Base-by-base conservation (phyloP, 1,140 invertebrate genomes). In the Saccostrea echinata region DNA sequence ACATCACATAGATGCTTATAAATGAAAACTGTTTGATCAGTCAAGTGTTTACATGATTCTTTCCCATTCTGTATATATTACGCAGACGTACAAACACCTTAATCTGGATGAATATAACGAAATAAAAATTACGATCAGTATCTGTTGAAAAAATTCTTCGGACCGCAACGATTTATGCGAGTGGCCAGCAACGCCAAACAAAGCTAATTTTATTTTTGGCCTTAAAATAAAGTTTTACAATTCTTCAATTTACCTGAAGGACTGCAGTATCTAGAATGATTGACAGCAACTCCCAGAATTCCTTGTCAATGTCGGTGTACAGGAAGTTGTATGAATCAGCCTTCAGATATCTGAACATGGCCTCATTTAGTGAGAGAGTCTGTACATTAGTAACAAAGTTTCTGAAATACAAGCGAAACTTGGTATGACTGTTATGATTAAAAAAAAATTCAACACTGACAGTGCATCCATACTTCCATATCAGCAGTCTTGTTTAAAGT, bases 211-310 rank as follows among this genome's bases (percentile, higher is more conserved):
- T n/a, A n/a, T n/a, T n/a, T n/a, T n/a, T n/a, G n/a, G n/a, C n/a
- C n/a, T n/a, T n/a, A n/a, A n/a, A n/a, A 43, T 43, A 43, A 43
- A 43, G 35, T 43, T 43, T 43, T n/a, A 35, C 9, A 30, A 83
- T 33, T 18, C 3, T 13, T n/a, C 43, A 81, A 81, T 64, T 88
- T 89, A 93, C 92, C 90, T 91, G 89, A 16, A 93, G 64, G 33
- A 87, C 84, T 81, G 91, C 92, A 86, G 86, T 90, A 85, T 92
- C 90, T 18, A 93, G 85, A 52, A 93, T 64, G 51, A 86, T 89
- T 13, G 91, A 90, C 2, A 93, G 86, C 27, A 93, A 13, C 16
- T 84, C 51, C 91, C 91, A 93, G 84, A 89, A 86, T 21, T 85
- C 55, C 27, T 89, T 85, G n/a, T 81, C 81, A 27, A 88, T 71